These are phyloP conservation scores for Synaphobranchus kaupii DNA, from an alignment of 2,797 vertebrate species.

Conservation along the genomic window DNA sequence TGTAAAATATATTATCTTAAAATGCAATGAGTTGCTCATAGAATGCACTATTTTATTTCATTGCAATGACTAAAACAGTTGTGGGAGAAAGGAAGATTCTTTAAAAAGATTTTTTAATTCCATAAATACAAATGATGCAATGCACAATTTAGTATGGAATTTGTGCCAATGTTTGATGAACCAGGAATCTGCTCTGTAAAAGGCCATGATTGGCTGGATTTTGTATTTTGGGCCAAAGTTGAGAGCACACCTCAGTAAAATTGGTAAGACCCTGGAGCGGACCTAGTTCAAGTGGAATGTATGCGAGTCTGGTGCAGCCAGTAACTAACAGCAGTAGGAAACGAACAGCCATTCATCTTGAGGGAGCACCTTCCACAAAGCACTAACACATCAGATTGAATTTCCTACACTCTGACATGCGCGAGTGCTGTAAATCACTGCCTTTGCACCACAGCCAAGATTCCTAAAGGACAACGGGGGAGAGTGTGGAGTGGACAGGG, in stretches of 20 bases:
- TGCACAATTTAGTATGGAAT: background rate
- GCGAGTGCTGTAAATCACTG: slow-evolving; percentile 25
- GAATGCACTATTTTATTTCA: no score
- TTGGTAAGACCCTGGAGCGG: background rate
- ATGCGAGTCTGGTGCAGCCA: background rate
- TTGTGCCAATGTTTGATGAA: background rate
- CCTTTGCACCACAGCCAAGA: slow-evolving; percentile 7
- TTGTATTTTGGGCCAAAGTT: background rate
- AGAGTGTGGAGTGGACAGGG: background rate
- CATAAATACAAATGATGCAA: background rate
- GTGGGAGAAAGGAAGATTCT: no score
- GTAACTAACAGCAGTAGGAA: background rate
- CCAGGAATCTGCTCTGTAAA: background rate
- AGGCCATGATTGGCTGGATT: background rate
- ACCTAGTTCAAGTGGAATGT: background rate
- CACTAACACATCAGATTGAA: background rate
- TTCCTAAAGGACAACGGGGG: background rate
- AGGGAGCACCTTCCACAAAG: slow-evolving; percentile 15
- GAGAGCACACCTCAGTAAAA: background rate
- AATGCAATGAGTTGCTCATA: no score
- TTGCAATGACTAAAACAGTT: no score
- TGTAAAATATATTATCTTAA: no score
- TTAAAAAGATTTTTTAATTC: no score
- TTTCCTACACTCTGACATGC: background rate
- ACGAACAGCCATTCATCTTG: background rate